Evolutionary conservation across 1,140 invertebrate species (phyloP).

Genomic region (Acromyrmex charruanus): DNA sequence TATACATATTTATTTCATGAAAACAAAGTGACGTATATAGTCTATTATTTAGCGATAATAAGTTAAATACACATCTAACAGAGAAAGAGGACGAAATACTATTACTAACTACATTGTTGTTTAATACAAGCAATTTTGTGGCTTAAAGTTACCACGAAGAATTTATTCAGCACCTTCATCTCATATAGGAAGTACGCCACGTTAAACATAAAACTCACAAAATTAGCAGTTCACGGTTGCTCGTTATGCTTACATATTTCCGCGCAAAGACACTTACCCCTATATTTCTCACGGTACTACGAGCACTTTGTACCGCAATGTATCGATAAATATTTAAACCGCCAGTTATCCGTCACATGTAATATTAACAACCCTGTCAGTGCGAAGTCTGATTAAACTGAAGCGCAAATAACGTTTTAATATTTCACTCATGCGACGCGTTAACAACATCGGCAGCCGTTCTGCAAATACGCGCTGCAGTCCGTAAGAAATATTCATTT

Average conservation of each 20-base stretch:
- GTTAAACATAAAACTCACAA: constrained; percentile 27
- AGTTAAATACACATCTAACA: neutral
- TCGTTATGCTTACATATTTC: constrained; percentile 4
- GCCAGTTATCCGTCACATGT: constrained; percentile 41
- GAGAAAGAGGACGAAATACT: too few relatives aligned
- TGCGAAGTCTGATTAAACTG: constrained; percentile 40
- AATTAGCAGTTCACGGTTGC: constrained; percentile 22
- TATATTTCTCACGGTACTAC: neutral
- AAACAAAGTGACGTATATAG: neutral
- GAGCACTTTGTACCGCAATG: constrained; percentile 50
- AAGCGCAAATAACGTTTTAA: constrained; percentile 51
- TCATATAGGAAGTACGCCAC: neutral
- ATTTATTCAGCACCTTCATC: constrained; percentile 39
- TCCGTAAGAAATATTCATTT: constrained; percentile 29
- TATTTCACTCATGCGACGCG: constrained; percentile 35
- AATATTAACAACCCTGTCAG: constrained; percentile 49
- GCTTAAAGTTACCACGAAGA: neutral
- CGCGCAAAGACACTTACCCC: constrained; percentile 36
- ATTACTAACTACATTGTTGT: constrained; percentile 13
- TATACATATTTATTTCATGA: neutral
- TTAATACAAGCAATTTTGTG: constrained; percentile 5
- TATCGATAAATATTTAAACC: constrained; percentile 56
- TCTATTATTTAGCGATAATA: neutral
- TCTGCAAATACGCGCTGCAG: neutral
- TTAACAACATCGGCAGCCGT: constrained; percentile 21